Evolutionary conservation across 2,888 invertebrate species (phyloP), one percentile per base, ranked within the genome.

Genomic region (Drosophila testacea): DNA sequence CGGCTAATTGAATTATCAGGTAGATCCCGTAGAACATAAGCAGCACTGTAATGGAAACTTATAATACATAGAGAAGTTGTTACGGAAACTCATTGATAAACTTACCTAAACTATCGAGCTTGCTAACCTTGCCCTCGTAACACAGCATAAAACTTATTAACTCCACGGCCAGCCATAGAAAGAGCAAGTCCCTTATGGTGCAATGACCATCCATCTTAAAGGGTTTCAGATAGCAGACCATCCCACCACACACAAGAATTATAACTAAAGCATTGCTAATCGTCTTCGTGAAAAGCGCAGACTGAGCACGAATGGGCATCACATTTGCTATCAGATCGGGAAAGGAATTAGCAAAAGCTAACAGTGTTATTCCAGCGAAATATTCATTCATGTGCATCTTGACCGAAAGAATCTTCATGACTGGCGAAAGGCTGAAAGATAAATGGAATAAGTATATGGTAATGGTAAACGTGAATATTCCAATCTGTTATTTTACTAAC

Each of bases 371-470:
- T 0, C 88, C 82, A 0, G 88, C 80, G n/a, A 82, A 30, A 5
- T 82, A 76, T 47, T 82, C 88, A 32, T 70, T 87, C 67, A 82
- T 39, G 1, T 38, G 50, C 48, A 84, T 4, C 9, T 51, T 70
- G 0, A 79, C n/a, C 0, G 85, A 59, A 1, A 82, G 39, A n/a
- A 84, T 67, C 46, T 79, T 84, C 28, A 87, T 30, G 4, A 56
- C 44, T 0, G 83, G 88, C 5, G 60, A 48, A 13, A 81, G 64
- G 41, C 82, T 82, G 11, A 10, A 39, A n/a, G 7, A 2, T 4
- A 2, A n/a, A 13, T 13, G 22, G 11, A 13, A 3, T 32, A 6
- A 32, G 9, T 32, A 7, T 32, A 32, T 32, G 7, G 7, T 32
- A 6, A 32, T 32, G 2, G 9, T 7, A 7, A 6, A 32, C 32